Conservation (phyloP, 2,797 vertebrate species). For the Muscicapa comitata region DNA sequence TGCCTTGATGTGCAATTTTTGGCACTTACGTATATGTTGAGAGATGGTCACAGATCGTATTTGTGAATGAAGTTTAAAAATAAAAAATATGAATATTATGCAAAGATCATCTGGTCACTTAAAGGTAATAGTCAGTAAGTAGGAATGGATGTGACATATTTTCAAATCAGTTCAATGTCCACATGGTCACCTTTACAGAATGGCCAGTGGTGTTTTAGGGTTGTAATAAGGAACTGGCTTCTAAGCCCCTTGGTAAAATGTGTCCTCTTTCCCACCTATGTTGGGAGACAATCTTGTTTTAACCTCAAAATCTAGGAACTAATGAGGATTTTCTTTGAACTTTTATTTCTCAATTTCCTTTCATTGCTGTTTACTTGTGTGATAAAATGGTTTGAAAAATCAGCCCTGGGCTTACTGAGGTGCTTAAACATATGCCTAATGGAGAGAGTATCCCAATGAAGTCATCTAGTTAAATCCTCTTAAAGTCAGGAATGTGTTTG, state of each 20-base stretch:
- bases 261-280: background rate
- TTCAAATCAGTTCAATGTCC: background rate
- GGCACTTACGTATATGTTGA: background rate
- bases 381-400: background rate
- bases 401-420: background rate
- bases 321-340: background rate
- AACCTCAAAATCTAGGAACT: background rate
- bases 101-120: background rate
- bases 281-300: background rate
- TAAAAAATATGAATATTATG: background rate
- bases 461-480: background rate
- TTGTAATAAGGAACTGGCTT: background rate
- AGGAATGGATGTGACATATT: background rate
- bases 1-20: background rate
- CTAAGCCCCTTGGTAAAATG: background rate
- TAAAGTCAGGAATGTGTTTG: background rate
- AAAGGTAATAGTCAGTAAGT: background rate
- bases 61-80: background rate
- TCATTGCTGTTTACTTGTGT: background rate
- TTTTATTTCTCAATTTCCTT: background rate
- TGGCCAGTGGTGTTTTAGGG: background rate
- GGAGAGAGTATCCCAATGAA: background rate
- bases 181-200: background rate
- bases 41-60: background rate
- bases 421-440: background rate